Base-by-base conservation (phyloP, 2,797 vertebrate genomes). In the Lutjanus campechanus region DNA sequence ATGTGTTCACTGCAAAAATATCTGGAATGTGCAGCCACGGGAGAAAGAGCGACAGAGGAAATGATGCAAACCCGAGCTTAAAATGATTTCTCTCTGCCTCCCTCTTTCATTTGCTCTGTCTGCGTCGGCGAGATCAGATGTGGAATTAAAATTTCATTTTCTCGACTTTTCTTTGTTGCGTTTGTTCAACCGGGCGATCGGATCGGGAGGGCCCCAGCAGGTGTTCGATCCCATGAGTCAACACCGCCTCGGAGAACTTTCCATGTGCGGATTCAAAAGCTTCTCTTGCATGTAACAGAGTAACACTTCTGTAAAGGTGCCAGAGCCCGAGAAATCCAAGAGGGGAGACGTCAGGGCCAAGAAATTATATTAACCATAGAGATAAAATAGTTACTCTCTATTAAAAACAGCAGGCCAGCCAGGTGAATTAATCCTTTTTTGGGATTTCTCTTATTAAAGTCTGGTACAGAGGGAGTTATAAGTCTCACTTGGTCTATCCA, bases 361-460 rank as follows among this genome's bases (percentile, higher is more conserved):
- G 77, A 89, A 86, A 79, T 92, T 43, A 82, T 85, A 89, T 91
- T 88, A 90, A 90, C 79, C 85, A 85, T 77, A 82, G 89, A 94
- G 92, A 94, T 90, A 87, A 93, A 93, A 91, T 83, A 75, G 89
- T 89, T 85, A 78, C 69, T 86, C 83, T 86, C 76, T 85, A 91
- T 92, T 92, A 83, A 89, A 93, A 91, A 91, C 89, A 92, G 80
- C 84, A 84, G 85, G 78, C 64, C 63, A 17, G 85, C 85, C 85
- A 91, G 90, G 84, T 88, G 85, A 90, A 93, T 86, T 74, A 82
- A 86, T 84, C 76, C 81, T 55, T 82, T 84, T 74, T 58, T 11
- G 79, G 77, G 85, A 74, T 76, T 91, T 88, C 73, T 85, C 89
- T 91, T 89, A 91, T 92, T 93, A 89, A 91, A 93, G 70, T 90